Conservation (phyloP, 2,888 invertebrate species). For the Coenonympha glycerion region DNA sequence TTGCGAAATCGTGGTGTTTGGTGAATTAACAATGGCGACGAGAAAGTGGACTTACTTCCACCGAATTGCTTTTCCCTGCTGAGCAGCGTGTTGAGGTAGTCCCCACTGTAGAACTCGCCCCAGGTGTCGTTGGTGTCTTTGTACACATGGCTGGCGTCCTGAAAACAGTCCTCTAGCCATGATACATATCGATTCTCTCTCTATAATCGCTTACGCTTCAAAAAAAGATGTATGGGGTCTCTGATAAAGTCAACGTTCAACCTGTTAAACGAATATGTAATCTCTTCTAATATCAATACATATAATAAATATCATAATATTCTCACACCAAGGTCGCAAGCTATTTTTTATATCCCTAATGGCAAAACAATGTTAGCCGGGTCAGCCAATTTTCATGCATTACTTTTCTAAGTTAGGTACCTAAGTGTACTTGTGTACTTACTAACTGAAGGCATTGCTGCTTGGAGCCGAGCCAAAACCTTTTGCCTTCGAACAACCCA, state of each 20-base stretch:
- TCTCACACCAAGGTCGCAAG: too few species aligned
- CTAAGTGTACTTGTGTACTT: constrained; percentile 26
- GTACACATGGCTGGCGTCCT: constrained; percentile 43
- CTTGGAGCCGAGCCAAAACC: constrained; percentile 68
- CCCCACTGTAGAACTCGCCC: constrained; percentile 39
- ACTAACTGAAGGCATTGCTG: constrained; percentile 58
- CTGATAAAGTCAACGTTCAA: too few species aligned
- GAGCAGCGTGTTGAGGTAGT: constrained; percentile 39
- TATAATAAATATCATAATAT: too few species aligned
- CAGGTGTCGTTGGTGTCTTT: constrained; percentile 39
- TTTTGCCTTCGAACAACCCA: constrained; percentile 59
- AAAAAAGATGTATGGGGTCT: too few species aligned
- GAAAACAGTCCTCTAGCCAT: constrained; percentile 19
- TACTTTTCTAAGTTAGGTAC: background rate
- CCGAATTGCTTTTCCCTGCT: constrained; percentile 45
- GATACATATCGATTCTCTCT: background rate
- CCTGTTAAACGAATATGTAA: too few species aligned
- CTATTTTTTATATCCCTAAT: too few species aligned
- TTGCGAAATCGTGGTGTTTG: too few species aligned
- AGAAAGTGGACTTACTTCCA: constrained; percentile 37
- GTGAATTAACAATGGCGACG: too few species aligned
- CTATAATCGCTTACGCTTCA: too few species aligned
- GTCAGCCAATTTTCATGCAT: background rate
- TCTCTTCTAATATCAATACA: too few species aligned
- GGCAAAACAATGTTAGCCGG: too few species aligned